Conservation (phyloP, 1,140 invertebrate species). For the Papilio polytes region DNA sequence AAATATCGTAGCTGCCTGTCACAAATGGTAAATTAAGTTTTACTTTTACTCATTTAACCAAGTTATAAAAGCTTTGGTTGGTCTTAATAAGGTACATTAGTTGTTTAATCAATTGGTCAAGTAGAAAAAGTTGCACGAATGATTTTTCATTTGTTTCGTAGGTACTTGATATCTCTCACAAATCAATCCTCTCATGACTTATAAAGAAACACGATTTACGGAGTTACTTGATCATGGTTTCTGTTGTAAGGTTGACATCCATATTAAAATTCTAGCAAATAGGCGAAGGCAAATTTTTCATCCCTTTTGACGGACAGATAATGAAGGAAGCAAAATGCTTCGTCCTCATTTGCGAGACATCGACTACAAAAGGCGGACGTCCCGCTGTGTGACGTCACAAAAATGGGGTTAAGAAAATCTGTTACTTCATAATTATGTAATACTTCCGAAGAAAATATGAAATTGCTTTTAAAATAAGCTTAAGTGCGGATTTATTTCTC, state of each 20-base stretch:
- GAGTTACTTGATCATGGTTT: background rate
- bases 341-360: constrained; percentile 12
- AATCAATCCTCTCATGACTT: no score
- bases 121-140: background rate
- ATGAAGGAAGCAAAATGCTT: constrained; percentile 1
- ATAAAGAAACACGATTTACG: no score
- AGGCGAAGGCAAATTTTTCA: background rate
- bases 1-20: no score
- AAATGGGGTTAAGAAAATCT: background rate
- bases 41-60: no score
- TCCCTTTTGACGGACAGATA: background rate
- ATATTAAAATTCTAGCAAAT: background rate
- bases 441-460: background rate
- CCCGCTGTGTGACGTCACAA: background rate
- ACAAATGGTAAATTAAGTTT: no score
- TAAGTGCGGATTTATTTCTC: background rate
- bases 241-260: background rate
- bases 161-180: no score
- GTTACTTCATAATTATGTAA: constrained; percentile 8
- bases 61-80: no score
- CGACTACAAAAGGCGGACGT: background rate
- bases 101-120: background rate
- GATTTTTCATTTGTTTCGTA: background rate
- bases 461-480: background rate
- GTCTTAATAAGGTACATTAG: no score